Base-by-base conservation (phyloP, 2,113 vertebrate species). In the Thomomys bottae region DNA sequence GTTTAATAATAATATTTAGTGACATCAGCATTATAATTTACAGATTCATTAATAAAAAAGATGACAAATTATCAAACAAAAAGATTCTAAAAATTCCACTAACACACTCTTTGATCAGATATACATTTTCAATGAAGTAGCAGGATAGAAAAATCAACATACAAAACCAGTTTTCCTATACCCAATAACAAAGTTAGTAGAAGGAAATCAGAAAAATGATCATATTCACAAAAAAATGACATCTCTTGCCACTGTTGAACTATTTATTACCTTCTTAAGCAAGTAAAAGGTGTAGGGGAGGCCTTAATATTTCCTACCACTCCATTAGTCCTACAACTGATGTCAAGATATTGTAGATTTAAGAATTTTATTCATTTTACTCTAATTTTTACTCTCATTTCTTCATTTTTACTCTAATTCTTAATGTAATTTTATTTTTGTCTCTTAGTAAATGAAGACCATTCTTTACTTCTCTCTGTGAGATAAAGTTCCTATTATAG, bases 361-460 rank as follows among this genome's bases (percentile, higher is more conserved):
- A 83, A 66, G 79, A 76, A 59, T 42, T 83, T 61, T 24, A 40
- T 84, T 81, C 15, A 32, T 80, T 92, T 78, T 49, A 38, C n/a
- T 73, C 18, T 79, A 68, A 63, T 66, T 70, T 34, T 87, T 89
- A n/a, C n/a, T n/a, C n/a, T n/a, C n/a, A n/a, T n/a, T n/a, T n/a
- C n/a, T n/a, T n/a, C n/a, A n/a, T n/a, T 80, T 92, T 78, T 49
- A 38, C n/a, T 73, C 18, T 79, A 68, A 63, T 66, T 70, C 40
- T 87, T 89, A n/a, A 70, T 17, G 5, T 45, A 90, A 83, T 36
- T 40, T 3, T 87, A 10, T 18, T 54, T 86, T 78, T 8, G 17
- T 18, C 66, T 79, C 36, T 18, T 64, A 10, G 66, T 40, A 84
- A 61, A 11, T 6, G n/a, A 32, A 86, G 59, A 79, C 26, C 21